Base-by-base conservation (phyloP, 2,888 invertebrate species). In the Elgonia sp. region DNA sequence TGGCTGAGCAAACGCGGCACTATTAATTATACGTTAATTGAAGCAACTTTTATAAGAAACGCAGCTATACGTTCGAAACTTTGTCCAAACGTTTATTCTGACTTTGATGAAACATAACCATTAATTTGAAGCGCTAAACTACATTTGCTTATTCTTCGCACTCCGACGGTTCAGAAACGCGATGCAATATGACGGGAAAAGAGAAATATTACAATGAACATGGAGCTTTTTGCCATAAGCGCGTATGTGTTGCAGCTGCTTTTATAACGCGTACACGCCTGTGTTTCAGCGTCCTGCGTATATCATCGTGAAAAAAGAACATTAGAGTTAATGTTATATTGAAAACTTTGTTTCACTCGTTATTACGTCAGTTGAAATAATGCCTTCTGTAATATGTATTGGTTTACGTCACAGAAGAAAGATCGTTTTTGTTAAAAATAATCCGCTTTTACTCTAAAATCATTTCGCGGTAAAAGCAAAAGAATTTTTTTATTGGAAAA, bases 131-230 rank as follows among this genome's bases (percentile, higher is more conserved):
- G 81, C 55, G 76, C 63, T 53, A 81, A 76, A 76, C 81, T 81
- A 62, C 63, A 53, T 81, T 86, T 76, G 70, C 81, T 81, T 81
- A 82, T 82, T 86, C 86, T 77, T 86, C 60, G 46, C 82, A 72
- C 82, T 82, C 60, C 77, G 82, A 46, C 81, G 81, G 53, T 21
- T 57, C 69, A 46, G 57, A 57, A 57, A 57, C 57, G 57, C 67
- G 67, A 72, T 57, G 82, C 82, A 82, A 73, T 82, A 73, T 73
- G 85, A 86, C 85, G 75, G 73, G 55, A 10, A 86, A 80, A 75
- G 85, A 62, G 63, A 86, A 86, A 81, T 81, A 86, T 81, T 81
- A 70, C 81, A 86, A 81, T 70, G 76, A 86, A 86, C 69, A 60
- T 29, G 39, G 20, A 8, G 76, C 63, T 81, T 86, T 80, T 80